Base-by-base conservation (phyloP, 2,797 vertebrate species). In the Danio choprae region DNA sequence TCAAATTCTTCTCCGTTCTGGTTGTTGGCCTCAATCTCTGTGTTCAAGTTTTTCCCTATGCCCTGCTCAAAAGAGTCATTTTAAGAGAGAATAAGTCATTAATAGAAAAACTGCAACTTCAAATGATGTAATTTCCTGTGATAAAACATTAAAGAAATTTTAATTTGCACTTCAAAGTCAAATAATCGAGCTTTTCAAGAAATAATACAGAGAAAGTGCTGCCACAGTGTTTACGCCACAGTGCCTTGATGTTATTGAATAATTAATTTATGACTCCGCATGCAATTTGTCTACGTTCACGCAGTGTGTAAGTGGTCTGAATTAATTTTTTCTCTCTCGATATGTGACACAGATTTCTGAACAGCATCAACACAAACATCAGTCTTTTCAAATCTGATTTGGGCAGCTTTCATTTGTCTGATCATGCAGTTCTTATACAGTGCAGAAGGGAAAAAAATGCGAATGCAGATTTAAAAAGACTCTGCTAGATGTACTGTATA, bases 1-100 rank as follows among this genome's bases (percentile, higher is more conserved):
- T 95, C 94, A 87, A 96, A 95, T 81, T 96, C 94, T 88, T 95
- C 94, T 83, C 94, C 94, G 0, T 93, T 94, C 88, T 95, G 94
- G 81, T 95, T 95, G 87, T 95, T 95, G 7, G 93, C 94, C 84
- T 95, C 94, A 81, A 95, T 94, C 44, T 94, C 93, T 58, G 93
- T 93, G 84, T 94, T 95, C 78, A 94, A 77, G 15, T 95, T 93
- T 67, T 94, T 93, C 65, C 85, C 90, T 55, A 90, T 87, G 68
- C 89, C 91, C 94, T 94, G 74, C 50, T 56, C 22, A 71, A 63
- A 70, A 1, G n/a, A 77, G 41, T 15, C 43, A 59, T 77, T 68
- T 46, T 43, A 53, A 67, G 10, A 59, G 9, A 68, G 22, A 68
- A 38, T 48, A 38, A 20, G 13, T 58, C 2, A 55, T 44, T 44